Base-by-base conservation (phyloP, 2,888 invertebrate genomes). In the Caenorhabditis sinica region DNA sequence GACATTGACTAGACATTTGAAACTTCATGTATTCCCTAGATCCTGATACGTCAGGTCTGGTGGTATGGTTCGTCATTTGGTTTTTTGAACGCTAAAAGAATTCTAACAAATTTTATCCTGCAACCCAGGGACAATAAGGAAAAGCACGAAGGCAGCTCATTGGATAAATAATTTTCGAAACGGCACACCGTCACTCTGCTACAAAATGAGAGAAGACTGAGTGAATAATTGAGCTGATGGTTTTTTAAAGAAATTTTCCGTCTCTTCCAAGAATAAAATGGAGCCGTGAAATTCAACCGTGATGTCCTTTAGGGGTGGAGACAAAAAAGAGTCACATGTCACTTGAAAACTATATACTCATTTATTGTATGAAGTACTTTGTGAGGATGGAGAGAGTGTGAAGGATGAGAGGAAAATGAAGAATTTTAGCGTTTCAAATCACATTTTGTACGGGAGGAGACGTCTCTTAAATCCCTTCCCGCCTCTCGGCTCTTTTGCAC, bases 161-260 rank as follows among this genome's bases (percentile, higher is more conserved):
- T 15, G 53, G 53, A 79, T 79, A 72, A 79, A 79, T 79, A 79
- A 79, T 79, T 71, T 63, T 79, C 77, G 69, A 77, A 69, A 36
- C 36, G 68, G 65, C 30, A 33, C 71, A 71, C 65, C 65, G 71
- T 79, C 79, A 72, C 28, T 66, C 58, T 40, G 56, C 63, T 63
- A 65, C 51, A 69, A 53, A 56, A 56, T 49, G 45, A 63, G 45
- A 30, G 65, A 56, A 65, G 45, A 45, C 45, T 56, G 65, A 49
- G 66, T 80, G 56, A 79, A 79, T 79, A 65, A 79, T 79, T 79
- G 20, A 79, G 43, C 33, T 45, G 28, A 51, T 56, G 51, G 20
- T 71, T 63, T 71, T 61, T 66, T 33, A 33, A 40, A 53, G 36
- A n/a, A 69, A 63, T 43, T 71, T 60, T 28, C 56, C 60, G 6